phyloP scores from a whole-genome alignment of 2,797 vertebrate genomes.

The Macroramphosus scolopax region DNA sequence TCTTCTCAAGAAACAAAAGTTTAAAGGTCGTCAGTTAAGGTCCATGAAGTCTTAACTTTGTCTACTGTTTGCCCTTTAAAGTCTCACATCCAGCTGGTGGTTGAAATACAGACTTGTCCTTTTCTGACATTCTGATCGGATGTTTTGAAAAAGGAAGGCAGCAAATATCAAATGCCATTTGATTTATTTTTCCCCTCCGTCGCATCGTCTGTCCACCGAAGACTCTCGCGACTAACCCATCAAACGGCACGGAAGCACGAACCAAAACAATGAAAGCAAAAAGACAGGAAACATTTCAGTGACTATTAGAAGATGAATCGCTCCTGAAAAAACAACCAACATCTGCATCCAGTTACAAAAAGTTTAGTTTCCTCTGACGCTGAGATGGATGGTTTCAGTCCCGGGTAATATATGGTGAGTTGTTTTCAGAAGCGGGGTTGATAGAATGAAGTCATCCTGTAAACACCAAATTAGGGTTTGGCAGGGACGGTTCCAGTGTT shows the following conservation, averaged over 20 bases:
- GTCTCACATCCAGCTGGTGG: no score
- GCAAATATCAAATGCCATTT: slow-evolving; percentile 32
- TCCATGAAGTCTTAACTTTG: no score
- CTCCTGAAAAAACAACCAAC: slow-evolving; percentile 2
- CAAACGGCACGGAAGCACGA: no score
- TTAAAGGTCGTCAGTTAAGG: slow-evolving; percentile 32
- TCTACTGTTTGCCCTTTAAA: no score
- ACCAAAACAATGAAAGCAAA: neutral
- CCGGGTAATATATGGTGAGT: slow-evolving; percentile 30
- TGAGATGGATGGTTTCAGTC: slow-evolving; percentile 25
- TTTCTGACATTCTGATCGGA: slow-evolving; percentile 41
- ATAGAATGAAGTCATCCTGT: slow-evolving; percentile 54
- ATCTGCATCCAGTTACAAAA: neutral
- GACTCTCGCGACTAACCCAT: no score
- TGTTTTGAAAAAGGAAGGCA: slow-evolving; percentile 28
- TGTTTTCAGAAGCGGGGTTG: slow-evolving; percentile 45
- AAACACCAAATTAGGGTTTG: slow-evolving; percentile 57
- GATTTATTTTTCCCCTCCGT: no score
- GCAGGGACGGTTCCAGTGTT: slow-evolving; percentile 30
- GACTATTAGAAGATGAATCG: neutral
- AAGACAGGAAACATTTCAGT: slow-evolving; percentile 3
- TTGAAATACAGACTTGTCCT: slow-evolving; percentile 16
- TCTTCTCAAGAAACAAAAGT: slow-evolving; percentile 27
- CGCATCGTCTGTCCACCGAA: no score
- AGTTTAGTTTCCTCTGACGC: neutral